Evolutionary conservation across 2,888 invertebrate genomes (phyloP).

Genomic region (Leucozona laternaria): DNA sequence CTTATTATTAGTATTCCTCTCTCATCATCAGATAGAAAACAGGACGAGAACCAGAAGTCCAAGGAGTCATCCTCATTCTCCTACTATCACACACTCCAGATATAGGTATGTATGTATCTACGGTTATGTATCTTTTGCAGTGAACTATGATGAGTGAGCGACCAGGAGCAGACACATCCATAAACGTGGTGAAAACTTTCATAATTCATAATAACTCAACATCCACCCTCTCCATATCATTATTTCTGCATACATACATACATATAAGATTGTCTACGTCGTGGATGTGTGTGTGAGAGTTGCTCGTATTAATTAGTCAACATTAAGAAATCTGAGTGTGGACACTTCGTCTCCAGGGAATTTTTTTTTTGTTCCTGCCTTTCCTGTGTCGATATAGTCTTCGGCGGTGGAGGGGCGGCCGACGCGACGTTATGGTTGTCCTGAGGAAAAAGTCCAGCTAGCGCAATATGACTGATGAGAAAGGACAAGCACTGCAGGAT

Average conservation of each 20-base stretch:
- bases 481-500: constrained; percentile 4
- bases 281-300: constrained; percentile 27
- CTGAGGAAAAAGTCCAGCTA: constrained; percentile 26
- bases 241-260: too few species aligned
- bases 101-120: too few species aligned
- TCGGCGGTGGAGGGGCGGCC: background rate
- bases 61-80: constrained; percentile 15
- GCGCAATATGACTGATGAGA: constrained; percentile 60
- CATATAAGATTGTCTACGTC: constrained; percentile 2
- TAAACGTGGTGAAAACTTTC: constrained; percentile 75
- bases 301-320: constrained; percentile 74
- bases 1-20: constrained; percentile 79
- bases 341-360: constrained; percentile 70
- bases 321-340: constrained; percentile 76
- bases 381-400: background rate
- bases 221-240: background rate
- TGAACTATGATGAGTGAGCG: constrained; percentile 72
- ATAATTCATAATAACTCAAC: constrained; percentile 75
- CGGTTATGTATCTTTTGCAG: constrained; percentile 40
- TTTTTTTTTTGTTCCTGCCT: constrained; percentile 20
- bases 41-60: constrained; percentile 22
- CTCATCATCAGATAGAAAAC: constrained; percentile 50
- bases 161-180: constrained; percentile 71
- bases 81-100: constrained; percentile 1
- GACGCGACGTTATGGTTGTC: too few species aligned